Evolutionary conservation across 2,113 vertebrate genomes (phyloP).

Genomic region (Anolis sagrei): DNA sequence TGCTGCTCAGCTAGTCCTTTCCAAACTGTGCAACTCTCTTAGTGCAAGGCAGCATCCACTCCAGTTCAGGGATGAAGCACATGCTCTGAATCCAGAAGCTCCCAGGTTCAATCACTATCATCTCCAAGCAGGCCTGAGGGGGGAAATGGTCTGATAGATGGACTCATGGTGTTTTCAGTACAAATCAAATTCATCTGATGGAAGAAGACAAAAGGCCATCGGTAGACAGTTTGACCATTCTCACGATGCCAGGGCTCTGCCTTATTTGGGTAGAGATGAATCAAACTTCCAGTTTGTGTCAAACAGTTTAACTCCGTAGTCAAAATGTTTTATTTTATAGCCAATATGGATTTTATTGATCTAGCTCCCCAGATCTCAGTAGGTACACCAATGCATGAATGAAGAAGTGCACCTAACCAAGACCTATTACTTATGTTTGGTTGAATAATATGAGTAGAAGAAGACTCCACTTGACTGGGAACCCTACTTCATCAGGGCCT

Average conservation of each 20-base stretch:
- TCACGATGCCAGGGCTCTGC: no score
- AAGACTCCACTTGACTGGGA: background rate
- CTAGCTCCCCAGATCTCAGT: no score
- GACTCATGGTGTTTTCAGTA: background rate
- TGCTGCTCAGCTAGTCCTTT: conserved; percentile 4
- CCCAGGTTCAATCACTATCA: background rate
- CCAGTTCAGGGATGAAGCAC: background rate
- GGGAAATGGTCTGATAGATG: background rate
- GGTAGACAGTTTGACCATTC: background rate
- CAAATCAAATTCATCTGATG: background rate
- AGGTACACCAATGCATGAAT: no score
- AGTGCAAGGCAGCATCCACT: background rate
- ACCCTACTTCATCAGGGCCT: no score
- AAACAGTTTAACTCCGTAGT: no score
- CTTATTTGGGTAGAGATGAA: no score
- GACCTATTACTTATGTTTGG: no score
- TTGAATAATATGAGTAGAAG: background rate
- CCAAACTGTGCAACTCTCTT: background rate
- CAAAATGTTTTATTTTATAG: no score
- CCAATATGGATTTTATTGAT: no score
- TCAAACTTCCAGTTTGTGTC: no score
- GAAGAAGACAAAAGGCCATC: background rate
- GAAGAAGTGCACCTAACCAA: no score
- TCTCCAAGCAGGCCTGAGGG: background rate
- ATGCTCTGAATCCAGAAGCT: background rate